phyloP scores from a whole-genome alignment of 2,888 invertebrate genomes.

The Mesorhabditis spiculigera region DNA sequence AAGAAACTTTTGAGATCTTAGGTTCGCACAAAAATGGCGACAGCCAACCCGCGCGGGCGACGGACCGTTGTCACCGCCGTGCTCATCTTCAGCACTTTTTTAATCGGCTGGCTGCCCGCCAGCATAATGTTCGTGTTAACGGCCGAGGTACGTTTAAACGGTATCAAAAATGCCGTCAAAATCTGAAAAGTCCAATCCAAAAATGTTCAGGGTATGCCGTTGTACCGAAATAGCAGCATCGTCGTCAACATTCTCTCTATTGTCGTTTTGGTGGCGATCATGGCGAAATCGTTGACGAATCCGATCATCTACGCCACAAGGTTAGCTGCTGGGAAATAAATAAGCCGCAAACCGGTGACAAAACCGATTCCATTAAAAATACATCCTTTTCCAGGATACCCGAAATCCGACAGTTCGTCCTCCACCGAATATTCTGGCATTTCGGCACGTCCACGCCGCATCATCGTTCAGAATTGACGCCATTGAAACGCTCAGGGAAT shows the following conservation, averaged over 20 bases:
- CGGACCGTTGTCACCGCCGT: slow-evolving; percentile 66
- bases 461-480: slow-evolving; percentile 1
- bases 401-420: slow-evolving; percentile 38
- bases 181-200: neutral
- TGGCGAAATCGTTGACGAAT: slow-evolving; percentile 69
- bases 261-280: slow-evolving; percentile 65
- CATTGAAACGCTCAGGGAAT: slow-evolving; percentile 4
- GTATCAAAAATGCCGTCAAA: neutral
- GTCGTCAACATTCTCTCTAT: slow-evolving; percentile 42
- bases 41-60: slow-evolving; percentile 29
- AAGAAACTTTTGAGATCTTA: slow-evolving; percentile 13
- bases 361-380: neutral
- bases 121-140: slow-evolving; percentile 66
- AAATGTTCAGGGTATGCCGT: neutral
- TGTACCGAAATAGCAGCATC: slow-evolving; percentile 19
- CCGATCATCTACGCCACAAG: slow-evolving; percentile 68
- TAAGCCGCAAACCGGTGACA: neutral
- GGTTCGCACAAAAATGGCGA: slow-evolving; percentile 26
- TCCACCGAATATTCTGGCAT: slow-evolving; percentile 20
- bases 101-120: slow-evolving; percentile 67
- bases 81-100: slow-evolving; percentile 68
- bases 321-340: slow-evolving; percentile 13
- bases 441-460: neutral
- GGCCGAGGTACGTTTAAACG: slow-evolving; percentile 20
- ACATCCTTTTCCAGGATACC: slow-evolving; percentile 29